Evolutionary conservation across 2,888 invertebrate genomes (phyloP), one percentile per base, ranked within the genome.

Genomic region (Hydropsyche betteni): DNA sequence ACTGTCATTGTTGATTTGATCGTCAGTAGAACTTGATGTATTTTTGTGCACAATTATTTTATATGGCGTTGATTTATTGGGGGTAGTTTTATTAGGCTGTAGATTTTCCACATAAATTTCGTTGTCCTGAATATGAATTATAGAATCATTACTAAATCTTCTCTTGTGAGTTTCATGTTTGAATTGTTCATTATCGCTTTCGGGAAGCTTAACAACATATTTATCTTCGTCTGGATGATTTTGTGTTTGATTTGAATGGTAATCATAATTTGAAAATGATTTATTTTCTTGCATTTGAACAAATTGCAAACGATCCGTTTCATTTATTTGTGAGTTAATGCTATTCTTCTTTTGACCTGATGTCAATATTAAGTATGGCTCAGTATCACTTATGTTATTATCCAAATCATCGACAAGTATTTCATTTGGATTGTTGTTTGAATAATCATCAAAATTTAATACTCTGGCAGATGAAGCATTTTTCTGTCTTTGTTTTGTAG

Each of bases 181-280:
- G n/a, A 72, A 74, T 55, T 64, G 68, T 68, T 77, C 77, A 14
- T 55, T 76, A 64, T 77, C 77, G 50, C 77, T 77, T 64, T 77
- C 77, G 34, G 77, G 77, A 68, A 74, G 77, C 51, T 77, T 77
- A 14, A 77, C 77, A 34, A 69, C 24, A 44, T 72, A 72, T 36
- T 16, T 38, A 58, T 61, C 58, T 16, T 72, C 72, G 14, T 55
- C 72, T 10, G 51, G 24, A 16, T 44, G 6, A 12, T 71, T 55
- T 55, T 53, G 71, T 24, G 2, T 51, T 16, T 69, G 50, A 24
- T 51, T 1, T 53, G 64, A 36, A 12, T 64, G 36, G 10, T 44
- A 44, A 55, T 44, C n/a, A 14, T 24, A 14, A 64, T 36, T 34
- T 10, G 33, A 2, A 2, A 55, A 55, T 7, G 10, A 55, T 55